Evolutionary conservation across 2,797 vertebrate genomes (phyloP).

Genomic region (Australoheros facetus): DNA sequence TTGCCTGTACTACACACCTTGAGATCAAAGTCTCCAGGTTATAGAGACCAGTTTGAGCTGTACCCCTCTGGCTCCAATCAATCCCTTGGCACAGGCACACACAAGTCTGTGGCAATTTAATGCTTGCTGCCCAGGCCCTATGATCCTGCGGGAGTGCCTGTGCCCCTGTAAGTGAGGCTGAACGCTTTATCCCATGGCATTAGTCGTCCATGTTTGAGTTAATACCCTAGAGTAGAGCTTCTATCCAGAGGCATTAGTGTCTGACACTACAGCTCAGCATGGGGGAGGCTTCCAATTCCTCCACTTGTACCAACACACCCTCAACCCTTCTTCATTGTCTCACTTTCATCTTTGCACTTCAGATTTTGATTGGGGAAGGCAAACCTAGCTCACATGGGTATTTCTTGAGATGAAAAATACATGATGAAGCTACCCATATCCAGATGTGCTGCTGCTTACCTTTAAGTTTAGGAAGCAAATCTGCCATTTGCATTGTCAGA

Average conservation of each 20-base stretch:
- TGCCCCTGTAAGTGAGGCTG: constrained; percentile 76
- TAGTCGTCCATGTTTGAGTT: constrained; percentile 80
- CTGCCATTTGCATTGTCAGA: constrained; percentile 11
- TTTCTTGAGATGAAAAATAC: constrained; percentile 44
- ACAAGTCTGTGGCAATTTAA: constrained; percentile 72
- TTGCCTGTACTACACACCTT: constrained; percentile 29
- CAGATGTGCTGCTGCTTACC: constrained; percentile 27
- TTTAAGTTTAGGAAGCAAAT: constrained; percentile 28
- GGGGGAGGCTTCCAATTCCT: constrained; percentile 52
- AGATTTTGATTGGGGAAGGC: constrained; percentile 42
- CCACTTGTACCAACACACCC: constrained; percentile 19
- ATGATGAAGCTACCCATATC: constrained; percentile 11
- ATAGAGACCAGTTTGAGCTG: constrained; percentile 33
- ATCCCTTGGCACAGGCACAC: constrained; percentile 58
- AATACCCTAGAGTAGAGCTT: constrained; percentile 77
- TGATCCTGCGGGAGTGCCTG: constrained; percentile 73
- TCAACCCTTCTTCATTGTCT: constrained; percentile 25
- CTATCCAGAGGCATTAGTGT: constrained; percentile 76
- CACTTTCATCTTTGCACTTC: constrained; percentile 40
- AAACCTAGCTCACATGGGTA: constrained; percentile 38
- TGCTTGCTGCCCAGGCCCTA: constrained; percentile 62
- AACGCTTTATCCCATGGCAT: constrained; percentile 78
- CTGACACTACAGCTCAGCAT: constrained; percentile 66
- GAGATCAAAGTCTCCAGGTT: constrained; percentile 42
- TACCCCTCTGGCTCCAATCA: constrained; percentile 48